Evolutionary conservation across 1,140 invertebrate species (phyloP).

Genomic region (Nephotettix cincticeps): DNA sequence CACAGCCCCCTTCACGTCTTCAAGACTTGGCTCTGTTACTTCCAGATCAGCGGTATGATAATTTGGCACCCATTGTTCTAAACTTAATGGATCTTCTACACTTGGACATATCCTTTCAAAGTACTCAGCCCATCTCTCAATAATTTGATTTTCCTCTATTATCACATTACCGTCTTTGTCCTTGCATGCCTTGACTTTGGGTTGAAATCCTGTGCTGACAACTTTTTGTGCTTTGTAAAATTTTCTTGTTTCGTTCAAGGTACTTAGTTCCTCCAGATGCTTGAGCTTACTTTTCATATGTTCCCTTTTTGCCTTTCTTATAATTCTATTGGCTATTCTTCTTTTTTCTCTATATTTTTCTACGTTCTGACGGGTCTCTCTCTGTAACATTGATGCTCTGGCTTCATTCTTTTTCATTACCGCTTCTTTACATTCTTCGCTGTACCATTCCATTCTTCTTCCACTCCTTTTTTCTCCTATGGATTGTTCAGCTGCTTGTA

Average conservation of each 20-base stretch:
- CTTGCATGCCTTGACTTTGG: background rate
- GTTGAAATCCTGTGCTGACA: background rate
- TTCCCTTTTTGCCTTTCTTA: background rate
- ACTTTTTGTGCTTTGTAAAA: background rate
- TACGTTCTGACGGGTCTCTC: background rate
- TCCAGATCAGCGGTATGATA: no score
- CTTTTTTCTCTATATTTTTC: background rate
- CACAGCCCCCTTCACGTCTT: no score
- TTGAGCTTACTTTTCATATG: background rate
- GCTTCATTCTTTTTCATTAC: background rate
- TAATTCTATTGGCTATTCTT: background rate
- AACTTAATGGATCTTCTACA: no score
- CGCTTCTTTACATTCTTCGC: background rate
- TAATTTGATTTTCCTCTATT: background rate
- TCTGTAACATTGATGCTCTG: background rate
- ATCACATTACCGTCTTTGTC: background rate
- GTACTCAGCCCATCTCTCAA: background rate
- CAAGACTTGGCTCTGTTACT: no score
- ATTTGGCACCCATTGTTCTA: no score
- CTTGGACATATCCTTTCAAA: no score
- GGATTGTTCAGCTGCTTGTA: background rate
- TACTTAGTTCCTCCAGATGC: background rate
- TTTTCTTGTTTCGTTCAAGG: background rate
- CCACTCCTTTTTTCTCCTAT: background rate
- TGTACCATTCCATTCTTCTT: background rate